These are phyloP conservation scores for Morus bassanus DNA, from an alignment of 2,797 vertebrate species.

Conservation along the genomic window DNA sequence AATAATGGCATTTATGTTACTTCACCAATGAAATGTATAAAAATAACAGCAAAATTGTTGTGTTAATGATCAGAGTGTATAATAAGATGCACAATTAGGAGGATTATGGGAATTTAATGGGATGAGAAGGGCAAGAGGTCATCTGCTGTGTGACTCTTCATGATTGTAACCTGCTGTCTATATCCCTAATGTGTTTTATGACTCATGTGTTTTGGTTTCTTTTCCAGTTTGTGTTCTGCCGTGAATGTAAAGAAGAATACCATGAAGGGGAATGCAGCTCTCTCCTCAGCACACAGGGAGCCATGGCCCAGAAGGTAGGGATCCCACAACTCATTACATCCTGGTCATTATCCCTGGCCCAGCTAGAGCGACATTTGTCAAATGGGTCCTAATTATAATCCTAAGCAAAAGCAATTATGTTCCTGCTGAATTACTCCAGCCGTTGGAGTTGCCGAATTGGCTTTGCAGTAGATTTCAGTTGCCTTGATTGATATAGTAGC, in stretches of 20 bases:
- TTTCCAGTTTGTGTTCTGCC: slow-evolving; percentile 83
- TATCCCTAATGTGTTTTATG: slow-evolving; percentile 9
- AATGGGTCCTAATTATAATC: slow-evolving; percentile 23
- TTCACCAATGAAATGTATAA: not conserved
- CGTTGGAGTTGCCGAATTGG: not conserved
- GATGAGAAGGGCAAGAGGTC: slow-evolving; percentile 25
- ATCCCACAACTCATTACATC: not conserved
- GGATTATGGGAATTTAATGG: slow-evolving; percentile 36
- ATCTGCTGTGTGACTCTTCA: not conserved
- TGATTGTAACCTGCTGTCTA: slow-evolving; percentile 2
- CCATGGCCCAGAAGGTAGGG: slow-evolving; percentile 60
- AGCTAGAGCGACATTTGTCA: not conserved
- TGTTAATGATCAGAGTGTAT: slow-evolving; percentile 30
- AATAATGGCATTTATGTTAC: not conserved
- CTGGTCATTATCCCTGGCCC: not conserved
- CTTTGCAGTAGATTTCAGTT: not conserved
- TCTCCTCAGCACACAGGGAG: not conserved
- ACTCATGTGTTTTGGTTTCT: slow-evolving; percentile 22
- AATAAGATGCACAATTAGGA: slow-evolving; percentile 45
- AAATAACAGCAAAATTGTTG: slow-evolving; percentile 19
- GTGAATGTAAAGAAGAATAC: slow-evolving; percentile 81
- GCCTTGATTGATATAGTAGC: slow-evolving; percentile 14
- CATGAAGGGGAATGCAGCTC: slow-evolving; percentile 79
- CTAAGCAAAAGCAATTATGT: slow-evolving; percentile 8
- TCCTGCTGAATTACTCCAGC: not conserved